phyloP scores from a whole-genome alignment of 2,888 invertebrate genomes.

The Rhagonycha fulva region DNA sequence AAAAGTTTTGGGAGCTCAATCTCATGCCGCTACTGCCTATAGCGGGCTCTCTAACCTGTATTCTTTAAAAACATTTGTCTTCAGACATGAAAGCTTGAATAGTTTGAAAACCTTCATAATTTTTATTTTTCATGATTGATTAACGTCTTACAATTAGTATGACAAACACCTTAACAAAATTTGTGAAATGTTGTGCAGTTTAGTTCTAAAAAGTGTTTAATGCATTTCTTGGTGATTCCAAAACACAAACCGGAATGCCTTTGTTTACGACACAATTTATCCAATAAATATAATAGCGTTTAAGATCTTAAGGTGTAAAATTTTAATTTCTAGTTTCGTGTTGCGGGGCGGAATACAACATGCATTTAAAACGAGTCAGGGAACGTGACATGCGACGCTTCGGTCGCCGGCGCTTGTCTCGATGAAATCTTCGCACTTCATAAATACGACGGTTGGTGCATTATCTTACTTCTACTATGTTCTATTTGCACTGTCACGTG shows the following conservation, averaged over 20 bases:
- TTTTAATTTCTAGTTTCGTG: slow-evolving; percentile 30
- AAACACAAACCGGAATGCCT: background rate
- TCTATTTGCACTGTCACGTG: slow-evolving; percentile 26
- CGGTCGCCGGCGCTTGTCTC: slow-evolving; percentile 31
- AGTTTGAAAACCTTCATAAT: no score
- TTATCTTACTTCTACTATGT: slow-evolving; percentile 20
- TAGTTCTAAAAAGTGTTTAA: no score
- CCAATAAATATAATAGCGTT: background rate
- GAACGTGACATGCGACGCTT: slow-evolving; percentile 35
- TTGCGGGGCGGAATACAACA: slow-evolving; percentile 20
- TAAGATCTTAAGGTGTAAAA: slow-evolving; percentile 22
- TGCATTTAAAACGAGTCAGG: slow-evolving; percentile 33
- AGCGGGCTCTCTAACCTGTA: no score
- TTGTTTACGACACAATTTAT: background rate
- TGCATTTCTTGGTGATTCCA: no score
- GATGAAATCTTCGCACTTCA: slow-evolving; percentile 32
- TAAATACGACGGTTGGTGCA: slow-evolving; percentile 30
- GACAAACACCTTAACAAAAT: no score
- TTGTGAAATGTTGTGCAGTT: no score
- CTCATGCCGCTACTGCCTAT: no score
- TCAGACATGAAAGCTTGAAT: no score
- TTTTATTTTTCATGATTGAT: no score
- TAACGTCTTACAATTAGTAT: no score
- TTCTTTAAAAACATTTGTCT: no score
- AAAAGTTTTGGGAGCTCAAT: no score